Percentiles rank a stretch among this genome's conserved stretches.
phyloP scores from a whole-genome alignment of 2,797 vertebrate genomes.

The Anisognathus igniventris region DNA sequence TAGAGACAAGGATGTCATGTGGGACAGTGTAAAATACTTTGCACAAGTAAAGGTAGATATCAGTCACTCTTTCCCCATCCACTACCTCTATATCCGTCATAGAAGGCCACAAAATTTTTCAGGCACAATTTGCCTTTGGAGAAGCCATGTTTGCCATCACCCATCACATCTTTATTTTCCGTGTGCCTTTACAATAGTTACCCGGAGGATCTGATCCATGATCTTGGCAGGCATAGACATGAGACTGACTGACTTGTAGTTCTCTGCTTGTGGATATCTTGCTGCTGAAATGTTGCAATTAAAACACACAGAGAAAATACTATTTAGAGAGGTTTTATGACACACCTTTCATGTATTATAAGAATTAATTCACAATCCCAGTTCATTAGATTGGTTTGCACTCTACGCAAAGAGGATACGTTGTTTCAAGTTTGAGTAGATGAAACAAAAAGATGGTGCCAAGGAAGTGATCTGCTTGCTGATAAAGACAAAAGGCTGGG shows the following conservation, averaged over 20 bases:
- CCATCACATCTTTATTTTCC: background rate
- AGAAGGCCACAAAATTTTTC: background rate
- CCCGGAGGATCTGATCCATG: background rate
- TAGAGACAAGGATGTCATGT: background rate
- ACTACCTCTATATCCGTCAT: rapidly evolving
- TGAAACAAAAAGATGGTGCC: background rate
- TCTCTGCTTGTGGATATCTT: background rate
- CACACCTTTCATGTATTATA: background rate
- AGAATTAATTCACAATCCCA: background rate
- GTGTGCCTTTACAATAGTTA: background rate
- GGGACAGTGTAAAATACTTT: background rate
- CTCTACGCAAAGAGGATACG: background rate
- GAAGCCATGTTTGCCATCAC: background rate
- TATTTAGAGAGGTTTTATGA: background rate
- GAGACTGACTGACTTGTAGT: background rate
- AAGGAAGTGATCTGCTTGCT: background rate
- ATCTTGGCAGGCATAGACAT: background rate
- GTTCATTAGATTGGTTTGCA: background rate
- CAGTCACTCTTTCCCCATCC: background rate
- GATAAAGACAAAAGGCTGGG: background rate
- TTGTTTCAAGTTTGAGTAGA: background rate
- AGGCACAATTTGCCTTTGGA: background rate
- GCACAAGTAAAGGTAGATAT: background rate
- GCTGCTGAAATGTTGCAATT: background rate
- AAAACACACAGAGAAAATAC: background rate